Conservation (phyloP, 2,888 invertebrate genomes). For the Monopis laevigella region DNA sequence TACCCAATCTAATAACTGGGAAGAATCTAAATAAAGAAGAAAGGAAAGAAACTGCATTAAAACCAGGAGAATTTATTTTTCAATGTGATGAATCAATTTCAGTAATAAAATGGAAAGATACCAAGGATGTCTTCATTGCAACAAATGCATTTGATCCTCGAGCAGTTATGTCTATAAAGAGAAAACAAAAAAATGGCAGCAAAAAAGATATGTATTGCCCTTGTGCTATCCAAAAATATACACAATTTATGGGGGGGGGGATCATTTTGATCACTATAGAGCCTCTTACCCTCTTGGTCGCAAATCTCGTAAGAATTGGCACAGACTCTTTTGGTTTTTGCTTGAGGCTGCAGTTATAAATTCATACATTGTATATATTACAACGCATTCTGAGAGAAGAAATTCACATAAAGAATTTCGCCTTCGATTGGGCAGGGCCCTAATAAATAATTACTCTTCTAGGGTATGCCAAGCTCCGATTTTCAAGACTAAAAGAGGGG, state of each 20-base stretch:
- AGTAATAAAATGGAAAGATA: slow-evolving; percentile 17
- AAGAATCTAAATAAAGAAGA: background rate
- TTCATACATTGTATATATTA: slow-evolving; percentile 11
- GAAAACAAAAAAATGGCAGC: slow-evolving; percentile 4
- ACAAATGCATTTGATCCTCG: too few relatives aligned
- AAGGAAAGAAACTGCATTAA: slow-evolving; percentile 1
- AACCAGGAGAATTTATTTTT: slow-evolving; percentile 15
- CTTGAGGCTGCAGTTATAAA: slow-evolving; percentile 12
- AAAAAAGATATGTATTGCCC: background rate
- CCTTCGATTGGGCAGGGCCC: slow-evolving; percentile 3
- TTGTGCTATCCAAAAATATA: background rate
- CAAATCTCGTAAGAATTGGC: slow-evolving; percentile 11
- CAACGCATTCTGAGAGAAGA: slow-evolving; percentile 3
- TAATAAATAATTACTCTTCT: slow-evolving; percentile 8
- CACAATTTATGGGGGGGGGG: background rate
- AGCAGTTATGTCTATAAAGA: slow-evolving; percentile 15
- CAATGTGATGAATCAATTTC: slow-evolving; percentile 13
- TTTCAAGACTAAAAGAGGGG: slow-evolving; percentile 15
- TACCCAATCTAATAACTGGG: slow-evolving; percentile 13
- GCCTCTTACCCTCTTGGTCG: background rate
- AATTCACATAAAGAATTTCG: slow-evolving; percentile 5
- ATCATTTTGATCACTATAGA: background rate
- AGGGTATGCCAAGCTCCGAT: slow-evolving; percentile 12
- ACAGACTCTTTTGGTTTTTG: slow-evolving; percentile 14
- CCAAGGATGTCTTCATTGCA: slow-evolving; percentile 17